Evolutionary conservation across 2,113 vertebrate species (phyloP), one percentile per base, ranked within the genome.

Genomic region (Macaca fascicularis): DNA sequence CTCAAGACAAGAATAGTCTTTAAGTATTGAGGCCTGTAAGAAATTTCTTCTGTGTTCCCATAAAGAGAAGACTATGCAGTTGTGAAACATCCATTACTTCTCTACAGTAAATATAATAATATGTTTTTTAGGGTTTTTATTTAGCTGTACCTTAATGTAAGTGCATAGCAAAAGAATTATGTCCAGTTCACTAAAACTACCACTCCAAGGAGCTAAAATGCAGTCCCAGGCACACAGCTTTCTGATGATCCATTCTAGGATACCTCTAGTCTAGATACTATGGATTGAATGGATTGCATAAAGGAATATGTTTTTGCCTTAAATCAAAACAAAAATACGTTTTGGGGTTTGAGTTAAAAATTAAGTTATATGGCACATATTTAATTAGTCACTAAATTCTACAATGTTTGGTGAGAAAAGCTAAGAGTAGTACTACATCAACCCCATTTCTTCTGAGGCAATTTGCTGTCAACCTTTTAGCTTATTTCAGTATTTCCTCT

Each of bases 231-330:
- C 81, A 79, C 19, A 17, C 40, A 70, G 30, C 69, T 91, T 67
- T 87, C 48, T 80, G 84, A 78, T 84, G 14, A 38, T 90, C 5
- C 67, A 27, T 4, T 89, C 94, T 85, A 64, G 61, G 27, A 14
- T 64, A 64, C 12, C 61, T 55, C 61, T 64, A 64, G 12, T 64
- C 27, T 64, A 64, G 27, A 59, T 59, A 23, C 57, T 59, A 38
- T 45, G 38, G 45, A 82, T 3, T 80, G 64, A 86, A 32, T 74
- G 32, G 40, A 75, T 35, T 70, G 27, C 40, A 90, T 55, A 76
- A 97, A 30, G 67, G 50, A 92, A 70, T 50, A 48, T 30, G 45
- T 67, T 89, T 97, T 92, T 83, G 10, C 32, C 78, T 92, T 94
- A 88, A 94, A 84, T 84, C 25, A 64, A 87, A 97, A 83, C 8